These are phyloP conservation scores for Diaprepes abbreviatus DNA, from an alignment of 2,888 invertebrate genomes.

Conservation along the genomic window DNA sequence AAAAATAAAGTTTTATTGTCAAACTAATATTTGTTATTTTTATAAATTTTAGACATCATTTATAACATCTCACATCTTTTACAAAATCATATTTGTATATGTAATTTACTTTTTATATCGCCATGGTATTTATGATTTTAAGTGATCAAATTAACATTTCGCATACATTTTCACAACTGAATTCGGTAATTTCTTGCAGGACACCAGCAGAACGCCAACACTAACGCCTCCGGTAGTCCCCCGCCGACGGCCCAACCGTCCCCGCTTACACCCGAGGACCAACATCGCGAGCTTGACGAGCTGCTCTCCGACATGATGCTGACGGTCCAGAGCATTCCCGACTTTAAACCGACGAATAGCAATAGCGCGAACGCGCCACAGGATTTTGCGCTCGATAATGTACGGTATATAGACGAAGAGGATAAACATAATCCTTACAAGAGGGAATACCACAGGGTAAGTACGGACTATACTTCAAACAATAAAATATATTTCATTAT, in stretches of 20 bases:
- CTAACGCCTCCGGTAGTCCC: slow-evolving; percentile 66
- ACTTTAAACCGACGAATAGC: slow-evolving; percentile 65
- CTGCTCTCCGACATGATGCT: slow-evolving; percentile 88
- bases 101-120: not conserved
- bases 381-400: slow-evolving; percentile 62
- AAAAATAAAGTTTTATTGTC: no score
- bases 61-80: no score
- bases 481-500: no score
- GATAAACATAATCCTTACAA: slow-evolving; percentile 43
- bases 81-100: no score
- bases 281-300: slow-evolving; percentile 84
- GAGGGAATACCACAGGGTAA: slow-evolving; percentile 40
- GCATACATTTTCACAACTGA: slow-evolving; percentile 15
- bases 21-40: no score
- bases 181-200: slow-evolving; percentile 58
- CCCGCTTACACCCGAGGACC: slow-evolving; percentile 69
- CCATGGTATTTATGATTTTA: not conserved
- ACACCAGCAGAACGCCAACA: slow-evolving; percentile 68
- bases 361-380: slow-evolving; percentile 49
- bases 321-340: slow-evolving; percentile 87
- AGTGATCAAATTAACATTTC: not conserved
- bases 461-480: no score
- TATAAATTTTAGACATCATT: no score
- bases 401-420: slow-evolving; percentile 66
- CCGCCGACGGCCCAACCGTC: slow-evolving; percentile 67